Evolutionary conservation across 2,797 vertebrate genomes (phyloP).

Genomic region (Emydoidea blandingii): DNA sequence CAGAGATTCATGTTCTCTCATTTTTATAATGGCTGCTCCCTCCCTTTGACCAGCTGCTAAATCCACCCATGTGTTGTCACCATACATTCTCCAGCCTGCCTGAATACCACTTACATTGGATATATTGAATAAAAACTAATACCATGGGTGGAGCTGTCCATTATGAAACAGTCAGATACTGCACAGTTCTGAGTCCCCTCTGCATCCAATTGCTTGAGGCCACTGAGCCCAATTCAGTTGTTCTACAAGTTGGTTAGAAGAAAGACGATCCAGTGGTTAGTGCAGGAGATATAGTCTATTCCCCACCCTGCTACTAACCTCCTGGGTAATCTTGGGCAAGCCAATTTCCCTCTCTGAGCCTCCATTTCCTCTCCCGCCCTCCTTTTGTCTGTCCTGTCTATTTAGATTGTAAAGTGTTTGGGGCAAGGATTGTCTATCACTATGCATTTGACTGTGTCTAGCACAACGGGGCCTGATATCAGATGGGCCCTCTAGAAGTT

Average conservation of each 20-base stretch:
- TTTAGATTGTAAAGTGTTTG: not conserved
- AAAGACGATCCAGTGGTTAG: not conserved
- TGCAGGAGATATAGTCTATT: not conserved
- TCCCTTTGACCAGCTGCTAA: not conserved
- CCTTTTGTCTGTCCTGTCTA: not conserved
- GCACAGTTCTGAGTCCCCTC: not conserved
- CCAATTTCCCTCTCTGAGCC: not conserved
- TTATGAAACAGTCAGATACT: not conserved
- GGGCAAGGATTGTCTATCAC: not conserved
- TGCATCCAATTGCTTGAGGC: not conserved
- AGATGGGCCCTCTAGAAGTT: not conserved
- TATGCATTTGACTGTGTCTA: too few relatives aligned
- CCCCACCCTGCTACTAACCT: not conserved
- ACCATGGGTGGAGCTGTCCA: fast-evolving
- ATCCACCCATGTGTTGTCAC: not conserved
- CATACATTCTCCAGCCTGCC: not conserved
- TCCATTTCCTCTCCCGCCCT: not conserved
- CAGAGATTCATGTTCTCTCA: constrained; percentile 45
- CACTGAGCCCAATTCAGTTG: not conserved
- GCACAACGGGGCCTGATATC: not conserved
- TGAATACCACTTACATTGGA: fast-evolving
- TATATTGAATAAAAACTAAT: not conserved
- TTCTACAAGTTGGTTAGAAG: not conserved
- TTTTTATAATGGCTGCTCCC: constrained; percentile 21
- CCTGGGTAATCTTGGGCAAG: not conserved